These are phyloP conservation scores for Pseudorasbora parva DNA, from an alignment of 2,113 vertebrate species.

Conservation along the genomic window DNA sequence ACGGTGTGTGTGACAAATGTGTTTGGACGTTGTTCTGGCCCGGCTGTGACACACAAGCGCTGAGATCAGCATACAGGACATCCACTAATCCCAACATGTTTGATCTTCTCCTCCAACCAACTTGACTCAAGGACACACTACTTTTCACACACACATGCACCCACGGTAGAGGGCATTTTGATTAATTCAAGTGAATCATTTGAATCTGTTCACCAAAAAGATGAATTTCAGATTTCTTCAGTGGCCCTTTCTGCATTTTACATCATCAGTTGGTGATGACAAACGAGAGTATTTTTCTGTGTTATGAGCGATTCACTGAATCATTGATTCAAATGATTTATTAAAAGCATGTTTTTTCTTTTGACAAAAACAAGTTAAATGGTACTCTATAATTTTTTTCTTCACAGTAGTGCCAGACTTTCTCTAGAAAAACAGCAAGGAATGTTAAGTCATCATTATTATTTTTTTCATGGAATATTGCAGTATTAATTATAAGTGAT, in stretches of 20 bases:
- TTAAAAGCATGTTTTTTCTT: neutral
- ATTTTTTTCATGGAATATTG: too few relatives aligned
- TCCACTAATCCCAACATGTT: slow-evolving; percentile 20
- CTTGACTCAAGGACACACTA: slow-evolving; percentile 14
- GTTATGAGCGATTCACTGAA: neutral
- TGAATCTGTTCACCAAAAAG: neutral
- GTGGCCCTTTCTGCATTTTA: neutral
- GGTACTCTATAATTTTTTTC: too few relatives aligned
- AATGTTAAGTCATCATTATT: too few relatives aligned
- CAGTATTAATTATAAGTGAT: too few relatives aligned
- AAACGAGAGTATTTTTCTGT: neutral
- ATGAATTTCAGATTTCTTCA: neutral
- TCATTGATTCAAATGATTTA: neutral
- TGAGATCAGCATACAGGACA: slow-evolving; percentile 20
- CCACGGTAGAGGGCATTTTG: neutral
- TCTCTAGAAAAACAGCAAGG: too few relatives aligned
- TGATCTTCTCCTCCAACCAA: slow-evolving; percentile 26
- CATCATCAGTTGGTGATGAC: neutral
- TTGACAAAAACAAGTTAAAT: neutral
- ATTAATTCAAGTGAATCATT: neutral
- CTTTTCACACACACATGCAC: slow-evolving; percentile 30
- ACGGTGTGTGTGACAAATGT: slow-evolving; percentile 24
- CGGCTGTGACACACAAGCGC: neutral
- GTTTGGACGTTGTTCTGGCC: neutral
- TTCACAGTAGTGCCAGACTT: too few relatives aligned